Evolutionary conservation across 2,888 invertebrate species (phyloP), one percentile per base, ranked within the genome.

Genomic region (Apomyelois bistriatella): DNA sequence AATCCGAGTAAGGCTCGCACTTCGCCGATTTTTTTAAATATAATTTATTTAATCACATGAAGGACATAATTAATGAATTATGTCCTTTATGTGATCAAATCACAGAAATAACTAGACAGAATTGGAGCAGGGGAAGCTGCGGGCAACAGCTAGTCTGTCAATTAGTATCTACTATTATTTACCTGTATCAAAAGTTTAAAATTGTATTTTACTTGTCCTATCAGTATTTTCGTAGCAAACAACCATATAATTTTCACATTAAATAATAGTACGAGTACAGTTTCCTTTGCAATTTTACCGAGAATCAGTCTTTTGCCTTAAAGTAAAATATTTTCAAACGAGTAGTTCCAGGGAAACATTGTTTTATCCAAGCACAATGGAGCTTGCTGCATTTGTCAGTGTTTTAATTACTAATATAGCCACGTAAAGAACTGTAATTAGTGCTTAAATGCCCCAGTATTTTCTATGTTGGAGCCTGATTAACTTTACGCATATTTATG

Each of bases 341-440:
- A 32, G 32, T 46, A 32, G 15, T 46, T 46, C 32, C 10, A n/a
- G 9, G 30, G 13, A 46, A 46, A 46, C 46, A 35, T 32, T 46
- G 16, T 46, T 46, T 32, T 46, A 46, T 46, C 43, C 32, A 46
- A 46, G 43, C 43, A 46, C 43, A 46, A 46, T 46, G 30, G 22
- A 6, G 38, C 43, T 32, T 6, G 32, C 46, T 46, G 46, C 46
- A 46, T 46, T 46, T 46, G 46, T 46, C 46, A 32, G 46, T 32
- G 32, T 46, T 46, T 46, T 50, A 50, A 40, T 50, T 40, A 37
- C 30, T 38, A 30, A 28, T 30, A 38, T 30, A 38, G 32, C 49
- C 38, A 40, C 32, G 30, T 40, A 41, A 38, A 48, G 48, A 38
- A 38, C 48, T 22, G 37, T 38, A 48, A 48, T 38, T 38, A 48